These are phyloP conservation scores for Zaprionus davidi DNA, from an alignment of 1,140 invertebrate species.

Conservation along the genomic window DNA sequence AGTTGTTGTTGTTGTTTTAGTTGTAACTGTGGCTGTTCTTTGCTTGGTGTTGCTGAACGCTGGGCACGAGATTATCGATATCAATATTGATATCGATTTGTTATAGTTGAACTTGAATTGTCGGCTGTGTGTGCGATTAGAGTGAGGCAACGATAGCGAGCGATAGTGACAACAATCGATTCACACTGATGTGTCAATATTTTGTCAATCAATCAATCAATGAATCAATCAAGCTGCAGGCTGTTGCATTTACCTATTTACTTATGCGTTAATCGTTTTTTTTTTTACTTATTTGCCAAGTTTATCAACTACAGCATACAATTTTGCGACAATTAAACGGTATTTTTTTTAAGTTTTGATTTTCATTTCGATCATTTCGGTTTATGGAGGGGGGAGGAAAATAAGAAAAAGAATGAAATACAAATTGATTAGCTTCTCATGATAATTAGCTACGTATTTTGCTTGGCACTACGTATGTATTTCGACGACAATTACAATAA, in stretches of 20 bases:
- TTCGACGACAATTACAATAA: slow-evolving; percentile 22
- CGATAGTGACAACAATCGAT: slow-evolving; percentile 54
- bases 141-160: slow-evolving; percentile 37
- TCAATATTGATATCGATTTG: slow-evolving; percentile 6
- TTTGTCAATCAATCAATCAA: slow-evolving; percentile 52
- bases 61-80: slow-evolving; percentile 44
- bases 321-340: slow-evolving; percentile 50
- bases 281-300: slow-evolving; percentile 59
- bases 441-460: slow-evolving; percentile 52
- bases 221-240: slow-evolving; percentile 75
- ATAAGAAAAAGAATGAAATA: slow-evolving; percentile 78
- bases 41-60: slow-evolving; percentile 53
- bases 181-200: slow-evolving; percentile 44
- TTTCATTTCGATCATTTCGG: slow-evolving; percentile 14
- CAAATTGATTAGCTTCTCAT: slow-evolving; percentile 77
- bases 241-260: slow-evolving; percentile 62
- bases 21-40: slow-evolving; percentile 26
- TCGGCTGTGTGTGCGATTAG: slow-evolving; percentile 46
- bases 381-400: slow-evolving; percentile 56
- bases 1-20: slow-evolving; percentile 61
- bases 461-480: slow-evolving; percentile 43
- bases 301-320: slow-evolving; percentile 71
- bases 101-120: slow-evolving; percentile 56
- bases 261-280: slow-evolving; percentile 65
- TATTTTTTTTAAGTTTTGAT: slow-evolving; percentile 35